Percentiles rank a stretch among this genome's conserved stretches.
Conservation (phyloP, 2,797 vertebrate species). For the Ptychadena robeensis region DNA sequence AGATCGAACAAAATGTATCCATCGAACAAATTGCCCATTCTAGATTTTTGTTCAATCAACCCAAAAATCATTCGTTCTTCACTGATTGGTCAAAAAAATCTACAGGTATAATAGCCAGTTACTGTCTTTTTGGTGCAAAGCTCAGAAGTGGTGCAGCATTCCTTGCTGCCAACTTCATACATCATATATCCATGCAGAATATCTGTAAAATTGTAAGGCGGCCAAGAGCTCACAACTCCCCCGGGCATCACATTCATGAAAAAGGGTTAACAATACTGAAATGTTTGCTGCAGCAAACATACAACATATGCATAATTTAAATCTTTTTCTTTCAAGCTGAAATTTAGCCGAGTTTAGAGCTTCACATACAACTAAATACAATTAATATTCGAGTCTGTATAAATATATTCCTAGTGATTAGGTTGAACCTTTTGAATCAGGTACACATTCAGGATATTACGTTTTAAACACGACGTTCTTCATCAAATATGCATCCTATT, state of each 20-base stretch:
- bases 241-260: not conserved
- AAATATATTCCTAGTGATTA: constrained; percentile 17
- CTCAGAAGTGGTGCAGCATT: constrained; percentile 37
- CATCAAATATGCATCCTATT: constrained; percentile 16
- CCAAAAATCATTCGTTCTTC: too few relatives aligned
- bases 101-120: not conserved
- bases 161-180: constrained; percentile 24
- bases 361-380: constrained; percentile 13
- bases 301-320: constrained; percentile 14
- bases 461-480: not conserved
- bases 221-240: constrained; percentile 11
- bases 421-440: constrained; percentile 9
- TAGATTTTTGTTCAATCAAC: too few relatives aligned
- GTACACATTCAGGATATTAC: constrained; percentile 25
- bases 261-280: constrained; percentile 20
- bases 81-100: too few relatives aligned
- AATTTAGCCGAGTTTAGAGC: not conserved
- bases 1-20: too few relatives aligned
- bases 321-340: not conserved
- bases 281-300: not conserved
- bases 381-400: not conserved
- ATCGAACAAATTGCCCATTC: too few relatives aligned
- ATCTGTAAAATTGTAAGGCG: constrained; percentile 34
- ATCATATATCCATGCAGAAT: constrained; percentile 24
- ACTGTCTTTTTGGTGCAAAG: constrained; percentile 26